Percentiles rank a stretch among this genome's conserved stretches.
These are phyloP conservation scores for Apteryx owenii DNA, from an alignment of 2,113 vertebrate genomes.

Conservation along the genomic window DNA sequence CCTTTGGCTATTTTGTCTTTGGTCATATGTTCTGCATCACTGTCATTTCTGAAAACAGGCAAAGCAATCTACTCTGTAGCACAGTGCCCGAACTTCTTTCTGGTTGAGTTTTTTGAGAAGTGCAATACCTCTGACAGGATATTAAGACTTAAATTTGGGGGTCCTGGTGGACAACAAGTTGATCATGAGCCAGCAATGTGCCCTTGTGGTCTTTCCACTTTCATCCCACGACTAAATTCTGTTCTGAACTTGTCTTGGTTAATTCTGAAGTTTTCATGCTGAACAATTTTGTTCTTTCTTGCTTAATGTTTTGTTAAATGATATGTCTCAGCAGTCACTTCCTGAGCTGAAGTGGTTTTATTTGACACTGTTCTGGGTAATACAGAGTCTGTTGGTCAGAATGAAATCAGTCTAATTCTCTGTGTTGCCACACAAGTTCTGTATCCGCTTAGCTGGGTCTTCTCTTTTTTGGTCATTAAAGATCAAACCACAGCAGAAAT, in stretches of 20 bases:
- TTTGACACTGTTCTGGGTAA: constrained; percentile 6
- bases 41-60: not conserved
- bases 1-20: not conserved
- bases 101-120: not conserved
- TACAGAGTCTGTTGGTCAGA: constrained; percentile 10
- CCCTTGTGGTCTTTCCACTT: not conserved
- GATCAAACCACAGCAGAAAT: not conserved
- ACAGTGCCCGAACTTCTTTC: not conserved
- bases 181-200: too few species aligned
- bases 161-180: too few species aligned
- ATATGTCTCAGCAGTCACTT: constrained; percentile 33
- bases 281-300: constrained; percentile 22
- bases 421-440: not conserved
- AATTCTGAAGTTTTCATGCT: constrained; percentile 42
- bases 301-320: constrained; percentile 51
- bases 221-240: not conserved
- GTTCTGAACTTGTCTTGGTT: constrained; percentile 6
- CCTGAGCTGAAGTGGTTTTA: not conserved
- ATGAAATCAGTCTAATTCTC: not conserved
- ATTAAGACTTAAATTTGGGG: not conserved
- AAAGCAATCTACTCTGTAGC: not conserved
- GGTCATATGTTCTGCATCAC: not conserved
- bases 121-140: not conserved
- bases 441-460: not conserved
- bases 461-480: constrained; percentile 1